Evolutionary conservation across 2,888 invertebrate genomes (phyloP).

Genomic region (Athalia cordata): DNA sequence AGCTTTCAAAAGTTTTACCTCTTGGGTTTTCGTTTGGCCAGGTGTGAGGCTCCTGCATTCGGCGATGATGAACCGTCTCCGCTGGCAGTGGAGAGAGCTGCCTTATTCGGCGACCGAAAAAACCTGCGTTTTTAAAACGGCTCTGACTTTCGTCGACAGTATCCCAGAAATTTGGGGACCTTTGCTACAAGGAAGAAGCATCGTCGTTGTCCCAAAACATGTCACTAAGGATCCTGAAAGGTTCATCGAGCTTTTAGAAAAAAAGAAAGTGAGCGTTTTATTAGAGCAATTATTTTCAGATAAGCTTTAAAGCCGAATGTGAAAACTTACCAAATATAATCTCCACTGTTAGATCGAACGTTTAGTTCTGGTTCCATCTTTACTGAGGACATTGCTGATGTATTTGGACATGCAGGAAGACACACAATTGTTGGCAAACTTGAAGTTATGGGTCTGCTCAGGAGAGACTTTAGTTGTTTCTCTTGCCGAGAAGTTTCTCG

Average conservation of each 20-base stretch:
- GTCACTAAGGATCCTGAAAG: conserved; percentile 87
- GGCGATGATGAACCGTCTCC: conserved; percentile 86
- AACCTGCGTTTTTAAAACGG: conserved; percentile 91
- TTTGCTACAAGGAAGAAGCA: conserved; percentile 80
- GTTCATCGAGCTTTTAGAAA: conserved; percentile 81
- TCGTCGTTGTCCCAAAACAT: conserved; percentile 84
- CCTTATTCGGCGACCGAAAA: conserved; percentile 83
- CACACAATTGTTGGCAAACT: conserved; percentile 75
- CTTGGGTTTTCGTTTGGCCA: conserved; percentile 62
- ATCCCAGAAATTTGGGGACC: conserved; percentile 93
- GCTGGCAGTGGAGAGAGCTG: conserved; percentile 91
- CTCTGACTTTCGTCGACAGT: conserved; percentile 93
- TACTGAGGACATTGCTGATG: conserved; percentile 86
- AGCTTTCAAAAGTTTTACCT: conserved; percentile 10
- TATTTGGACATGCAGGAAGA: conserved; percentile 78
- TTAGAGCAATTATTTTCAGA: too few species aligned
- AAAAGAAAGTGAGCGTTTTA: conserved; percentile 77
- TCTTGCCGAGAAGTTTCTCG: conserved; percentile 85
- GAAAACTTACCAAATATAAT: not conserved
- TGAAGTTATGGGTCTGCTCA: conserved; percentile 90
- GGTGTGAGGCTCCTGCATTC: conserved; percentile 88
- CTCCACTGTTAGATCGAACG: conserved; percentile 79
- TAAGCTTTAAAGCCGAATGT: conserved; percentile 6
- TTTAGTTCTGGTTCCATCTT: conserved; percentile 89
- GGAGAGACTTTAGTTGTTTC: conserved; percentile 87